phyloP scores from a whole-genome alignment of 2,797 vertebrate species.

The Cichlasoma orientale region DNA sequence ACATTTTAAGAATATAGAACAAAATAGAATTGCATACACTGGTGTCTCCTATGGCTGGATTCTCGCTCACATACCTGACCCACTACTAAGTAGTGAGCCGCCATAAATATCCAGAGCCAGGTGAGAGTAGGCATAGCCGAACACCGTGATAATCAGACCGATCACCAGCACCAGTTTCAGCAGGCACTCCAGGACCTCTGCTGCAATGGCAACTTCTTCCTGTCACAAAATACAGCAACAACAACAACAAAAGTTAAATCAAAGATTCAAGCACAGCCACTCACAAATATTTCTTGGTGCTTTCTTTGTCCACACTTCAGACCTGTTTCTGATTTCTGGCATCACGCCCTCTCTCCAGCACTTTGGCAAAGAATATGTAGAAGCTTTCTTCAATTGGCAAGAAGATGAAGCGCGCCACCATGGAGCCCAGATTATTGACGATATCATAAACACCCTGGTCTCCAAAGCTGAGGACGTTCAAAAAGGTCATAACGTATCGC shows the following conservation, averaged over 20 bases:
- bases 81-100: constrained; percentile 90
- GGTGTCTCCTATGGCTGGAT: background rate
- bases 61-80: constrained; percentile 83
- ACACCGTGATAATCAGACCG: constrained; percentile 90
- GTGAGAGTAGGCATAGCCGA: constrained; percentile 93
- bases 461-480: constrained; percentile 96
- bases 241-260: background rate
- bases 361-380: constrained; percentile 96
- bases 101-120: constrained; percentile 95
- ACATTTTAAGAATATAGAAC: background rate
- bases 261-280: fast-evolving
- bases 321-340: constrained; percentile 89
- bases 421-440: constrained; percentile 96
- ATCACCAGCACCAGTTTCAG: constrained; percentile 92
- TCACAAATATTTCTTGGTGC: background rate
- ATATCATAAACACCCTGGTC: constrained; percentile 97
- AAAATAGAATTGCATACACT: background rate
- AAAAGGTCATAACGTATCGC: constrained; percentile 97
- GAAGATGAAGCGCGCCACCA: constrained; percentile 96
- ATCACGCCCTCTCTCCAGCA: constrained; percentile 88
- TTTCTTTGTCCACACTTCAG: constrained; percentile 8
- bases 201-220: constrained; percentile 90
- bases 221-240: constrained; percentile 58
- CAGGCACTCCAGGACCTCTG: constrained; percentile 88
- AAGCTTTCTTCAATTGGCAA: constrained; percentile 97